Evolutionary conservation across 2,888 invertebrate species (phyloP), one percentile per base, ranked within the genome.

Genomic region (Linnaemya tessellans): DNA sequence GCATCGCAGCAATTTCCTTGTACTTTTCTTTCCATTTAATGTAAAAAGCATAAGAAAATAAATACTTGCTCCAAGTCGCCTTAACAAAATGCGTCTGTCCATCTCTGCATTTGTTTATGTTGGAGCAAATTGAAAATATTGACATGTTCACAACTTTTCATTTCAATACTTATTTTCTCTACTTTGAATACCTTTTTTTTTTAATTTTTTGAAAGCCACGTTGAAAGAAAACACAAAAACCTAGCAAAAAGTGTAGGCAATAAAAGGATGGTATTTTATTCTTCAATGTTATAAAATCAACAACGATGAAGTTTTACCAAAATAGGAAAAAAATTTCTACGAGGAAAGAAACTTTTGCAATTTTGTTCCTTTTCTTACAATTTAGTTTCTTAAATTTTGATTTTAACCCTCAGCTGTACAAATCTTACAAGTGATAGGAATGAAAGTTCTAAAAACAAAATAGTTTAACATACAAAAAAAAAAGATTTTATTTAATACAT

Each of bases 81-180:
- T n/a, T 38, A 10, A 79, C 18, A 62, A n/a, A 22, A 11, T 49
- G 35, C 20, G 10, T 58, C 67, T 64, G 73, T 73, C 80, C 65
- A 13, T 41, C 41, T 41, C 41, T 22, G n/a, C 11, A 25, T 38
- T 71, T 64, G 13, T 65, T 56, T 65, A 49, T 49, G 49, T 70
- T 82, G 20, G 56, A 54, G 81, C 64, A 82, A 77, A 82, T 77
- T 82, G 81, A 77, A 82, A 77, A 54, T 82, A 64, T 70, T 70
- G 54, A 77, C 75, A 70, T 70, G 62, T 70, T 75, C 9, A 49
- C 75, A 75, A 82, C 75, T 82, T 82, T 82, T 81, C 54, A 68
- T 56, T 81, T 70, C 75, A 54, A 62, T 75, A 62, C 20, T 74
- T 77, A 62, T 64, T 46, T 70, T 46, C 8, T 71, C 11, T 46